A percentile compares a stretch with the other conserved stretches of the same genome.
phyloP scores from a whole-genome alignment of 2,888 invertebrate species.

The Athrips mouffetella region DNA sequence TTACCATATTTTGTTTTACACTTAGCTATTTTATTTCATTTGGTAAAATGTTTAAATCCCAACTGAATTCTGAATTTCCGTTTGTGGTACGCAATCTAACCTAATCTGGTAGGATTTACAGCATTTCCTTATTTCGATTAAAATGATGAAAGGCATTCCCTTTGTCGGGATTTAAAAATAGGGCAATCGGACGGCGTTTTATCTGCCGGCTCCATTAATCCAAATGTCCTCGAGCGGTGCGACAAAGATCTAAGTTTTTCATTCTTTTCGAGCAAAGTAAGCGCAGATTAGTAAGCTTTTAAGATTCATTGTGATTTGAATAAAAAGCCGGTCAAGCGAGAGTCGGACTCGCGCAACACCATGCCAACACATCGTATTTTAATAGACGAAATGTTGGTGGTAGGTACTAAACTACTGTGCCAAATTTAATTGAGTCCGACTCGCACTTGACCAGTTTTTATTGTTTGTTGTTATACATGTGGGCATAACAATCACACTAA shows the following conservation, averaged over 20 bases:
- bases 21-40: too few relatives aligned
- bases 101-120: neutral
- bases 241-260: conserved; percentile 36
- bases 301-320: too few relatives aligned
- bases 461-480: too few relatives aligned
- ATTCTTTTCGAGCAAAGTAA: conserved; percentile 17
- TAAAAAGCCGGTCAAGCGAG: too few relatives aligned
- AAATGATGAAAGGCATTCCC: neutral
- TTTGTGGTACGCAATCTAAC: neutral
- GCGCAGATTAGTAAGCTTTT: neutral
- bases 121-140: neutral
- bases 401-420: too few relatives aligned
- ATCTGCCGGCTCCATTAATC: conserved; percentile 43
- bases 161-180: neutral
- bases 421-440: too few relatives aligned
- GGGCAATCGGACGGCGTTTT: conserved; percentile 35
- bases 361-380: too few relatives aligned
- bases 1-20: too few relatives aligned
- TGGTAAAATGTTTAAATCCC: neutral
- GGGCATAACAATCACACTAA: too few relatives aligned
- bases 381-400: too few relatives aligned
- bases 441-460: too few relatives aligned
- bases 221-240: conserved; percentile 40
- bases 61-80: neutral
- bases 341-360: too few relatives aligned